These are phyloP conservation scores for Strigamia maritima DNA, from an alignment of 2,888 invertebrate species.

Conservation along the genomic window DNA sequence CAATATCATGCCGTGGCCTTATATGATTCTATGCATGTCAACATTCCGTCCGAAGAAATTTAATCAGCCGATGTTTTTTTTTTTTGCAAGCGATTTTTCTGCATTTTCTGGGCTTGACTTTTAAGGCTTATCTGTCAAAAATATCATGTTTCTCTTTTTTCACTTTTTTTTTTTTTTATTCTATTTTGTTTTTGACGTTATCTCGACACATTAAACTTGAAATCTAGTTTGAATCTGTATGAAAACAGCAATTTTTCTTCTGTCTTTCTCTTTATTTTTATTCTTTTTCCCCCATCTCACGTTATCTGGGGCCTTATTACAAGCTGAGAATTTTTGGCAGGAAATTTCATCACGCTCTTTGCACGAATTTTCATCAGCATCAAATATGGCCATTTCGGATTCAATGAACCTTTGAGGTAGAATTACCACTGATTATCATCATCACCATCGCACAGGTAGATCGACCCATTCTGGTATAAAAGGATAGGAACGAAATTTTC, in stretches of 20 bases:
- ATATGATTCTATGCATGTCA: background rate
- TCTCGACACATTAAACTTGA: background rate
- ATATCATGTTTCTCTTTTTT: background rate
- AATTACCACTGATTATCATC: slow-evolving; percentile 27
- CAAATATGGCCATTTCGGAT: slow-evolving; percentile 19
- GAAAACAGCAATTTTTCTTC: background rate
- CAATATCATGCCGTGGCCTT: background rate
- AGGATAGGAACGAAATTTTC: background rate
- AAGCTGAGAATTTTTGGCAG: background rate
- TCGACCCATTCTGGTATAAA: background rate
- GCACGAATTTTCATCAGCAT: slow-evolving; percentile 21
- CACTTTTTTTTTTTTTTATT: background rate
- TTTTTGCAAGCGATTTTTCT: background rate
- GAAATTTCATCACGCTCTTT: slow-evolving; percentile 13
- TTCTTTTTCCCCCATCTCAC: background rate
- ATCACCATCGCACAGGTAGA: slow-evolving; percentile 27
- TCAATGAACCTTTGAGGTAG: slow-evolving; percentile 15
- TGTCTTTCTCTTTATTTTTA: background rate
- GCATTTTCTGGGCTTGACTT: background rate
- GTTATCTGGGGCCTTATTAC: background rate
- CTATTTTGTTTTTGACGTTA: background rate
- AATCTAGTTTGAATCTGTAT: background rate
- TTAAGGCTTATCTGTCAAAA: background rate
- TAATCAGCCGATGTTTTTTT: no score
- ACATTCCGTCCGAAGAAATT: background rate